Base-by-base conservation (phyloP, 2,888 invertebrate genomes). In the Harpagoxenus sublaevis region DNA sequence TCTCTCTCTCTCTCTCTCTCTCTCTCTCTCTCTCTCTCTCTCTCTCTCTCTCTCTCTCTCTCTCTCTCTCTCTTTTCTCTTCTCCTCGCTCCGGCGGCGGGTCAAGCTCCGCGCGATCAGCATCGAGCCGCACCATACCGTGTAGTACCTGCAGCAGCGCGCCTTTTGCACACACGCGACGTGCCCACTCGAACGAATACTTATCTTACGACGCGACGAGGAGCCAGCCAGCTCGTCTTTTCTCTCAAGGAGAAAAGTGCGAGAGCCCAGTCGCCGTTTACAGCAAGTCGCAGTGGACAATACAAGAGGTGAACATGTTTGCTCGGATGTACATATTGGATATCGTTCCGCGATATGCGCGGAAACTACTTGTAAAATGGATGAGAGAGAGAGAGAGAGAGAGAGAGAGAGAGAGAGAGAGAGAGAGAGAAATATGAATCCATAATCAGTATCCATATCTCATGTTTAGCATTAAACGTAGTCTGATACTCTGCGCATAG, bases 51-150 rank as follows among this genome's bases (percentile, higher is more conserved):
- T 75, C 60, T 74, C 82, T 78, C 77, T 51, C 82, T 53, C 39
- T 63, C 66, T 81, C 23, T 60, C 68, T 39, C 35, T 39, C 48
- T 45, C 57, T 45, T 4, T 48, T 18, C 35, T 55, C 53, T 23
- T 55, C 84, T 81, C 84, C 81, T 85, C 83, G 78, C 89, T 74
- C 82, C 85, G 39, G 55, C 71, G 55, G 28, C 70, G 62, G 91
- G 88, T 91, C 91, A 89, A 87, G 90, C 89, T 86, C 83, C 90
- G 60, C 88, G 89, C 91, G 91, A 92, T 92, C 93, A 92, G 92
- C 90, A 92, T 91, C 90, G 93, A 92, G 90, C 92, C 85, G 89
- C 87, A 88, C 89, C 86, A 60, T 31, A 51, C 84, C 87, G 87
- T 89, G n/a, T 79, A 70, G 87, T 84, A 89, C 89, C 90, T 87